Base-by-base conservation (phyloP, 2,797 vertebrate species). In the Tiaroga cobitis region DNA sequence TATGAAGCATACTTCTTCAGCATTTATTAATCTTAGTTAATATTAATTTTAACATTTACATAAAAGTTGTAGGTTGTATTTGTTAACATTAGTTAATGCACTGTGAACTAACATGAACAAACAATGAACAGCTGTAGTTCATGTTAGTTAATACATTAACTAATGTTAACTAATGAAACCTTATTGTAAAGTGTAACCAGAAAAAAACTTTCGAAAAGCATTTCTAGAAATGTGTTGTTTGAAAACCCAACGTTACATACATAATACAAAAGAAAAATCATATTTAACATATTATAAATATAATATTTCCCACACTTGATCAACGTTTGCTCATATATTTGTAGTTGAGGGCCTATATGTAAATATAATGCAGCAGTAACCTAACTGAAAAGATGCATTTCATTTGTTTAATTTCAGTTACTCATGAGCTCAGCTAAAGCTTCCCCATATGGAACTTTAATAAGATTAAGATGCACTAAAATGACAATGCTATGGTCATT, bases 391-490 rank as follows among this genome's bases (percentile, higher is more conserved):
- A 69, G 34, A 59, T 5, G 6, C 32, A 3, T 15, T 37, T 81
- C 0, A 46, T 59, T 56, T 32, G 34, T 26, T 72, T 59, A 2
- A 67, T 32, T 46, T 15, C 6, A 41, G 56, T 43, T 63, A 19
- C 26, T 67, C 78, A 7, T 21, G 10, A 67, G 78, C 26, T 80
- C 34, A 29, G 9, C n/a, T 11, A 8, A 24, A 61, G 37, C 34
- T 2, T 59, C 80, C 21, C 69, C 81, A 75, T 83, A 75, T 75
- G 59, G 81, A 49, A 65, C 56, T 75, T 26, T 75, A 75, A 75
- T 75, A 75, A 67, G 81, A 75, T 83, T 83, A 80, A 80, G 41
- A 80, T 67, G 26, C 39, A 46, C 77, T 67, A 41, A 83, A 75
- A 65, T 74, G 13, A 63, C 81, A 82, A 46, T 80, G 65, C 24